These are phyloP conservation scores for Dinomys branickii DNA, from an alignment of 2,113 vertebrate species.

Conservation along the genomic window DNA sequence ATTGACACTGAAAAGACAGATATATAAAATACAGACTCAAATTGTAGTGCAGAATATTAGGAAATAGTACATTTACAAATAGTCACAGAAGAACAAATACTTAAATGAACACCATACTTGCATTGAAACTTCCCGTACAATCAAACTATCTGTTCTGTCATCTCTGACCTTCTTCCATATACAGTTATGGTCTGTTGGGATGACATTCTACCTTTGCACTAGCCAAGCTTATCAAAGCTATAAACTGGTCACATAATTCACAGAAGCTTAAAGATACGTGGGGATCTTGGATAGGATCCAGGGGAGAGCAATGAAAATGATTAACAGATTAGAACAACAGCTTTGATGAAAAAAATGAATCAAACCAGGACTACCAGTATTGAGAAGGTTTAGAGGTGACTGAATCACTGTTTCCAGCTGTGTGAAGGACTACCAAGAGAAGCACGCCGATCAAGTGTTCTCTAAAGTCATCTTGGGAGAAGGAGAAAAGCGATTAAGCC, in stretches of 20 bases:
- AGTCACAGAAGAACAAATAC: constrained; percentile 12
- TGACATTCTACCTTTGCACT: constrained; percentile 72
- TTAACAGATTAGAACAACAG: constrained; percentile 76
- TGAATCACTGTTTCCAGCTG: constrained; percentile 64
- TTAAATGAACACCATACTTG: constrained; percentile 24
- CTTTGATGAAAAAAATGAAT: constrained; percentile 79
- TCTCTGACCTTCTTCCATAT: neutral
- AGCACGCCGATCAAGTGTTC: constrained; percentile 47
- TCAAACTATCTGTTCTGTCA: neutral
- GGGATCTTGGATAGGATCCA: constrained; percentile 79
- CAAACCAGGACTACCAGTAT: constrained; percentile 68
- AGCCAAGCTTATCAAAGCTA: constrained; percentile 77
- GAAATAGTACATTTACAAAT: neutral
- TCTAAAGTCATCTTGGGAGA: neutral
- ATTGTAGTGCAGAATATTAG: constrained; percentile 11
- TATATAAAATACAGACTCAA: constrained; percentile 10
- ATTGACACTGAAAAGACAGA: neutral
- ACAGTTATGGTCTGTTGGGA: constrained; percentile 73
- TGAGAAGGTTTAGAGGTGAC: constrained; percentile 78
- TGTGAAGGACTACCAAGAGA: constrained; percentile 70
- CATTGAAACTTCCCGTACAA: neutral
- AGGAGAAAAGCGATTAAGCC: neutral
- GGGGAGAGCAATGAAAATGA: constrained; percentile 81
- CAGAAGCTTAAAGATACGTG: constrained; percentile 82
- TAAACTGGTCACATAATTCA: constrained; percentile 82